Percentiles rank a stretch among this genome's conserved stretches.
phyloP scores from a whole-genome alignment of 2,797 vertebrate genomes.

The Aselliscus stoliczkanus region DNA sequence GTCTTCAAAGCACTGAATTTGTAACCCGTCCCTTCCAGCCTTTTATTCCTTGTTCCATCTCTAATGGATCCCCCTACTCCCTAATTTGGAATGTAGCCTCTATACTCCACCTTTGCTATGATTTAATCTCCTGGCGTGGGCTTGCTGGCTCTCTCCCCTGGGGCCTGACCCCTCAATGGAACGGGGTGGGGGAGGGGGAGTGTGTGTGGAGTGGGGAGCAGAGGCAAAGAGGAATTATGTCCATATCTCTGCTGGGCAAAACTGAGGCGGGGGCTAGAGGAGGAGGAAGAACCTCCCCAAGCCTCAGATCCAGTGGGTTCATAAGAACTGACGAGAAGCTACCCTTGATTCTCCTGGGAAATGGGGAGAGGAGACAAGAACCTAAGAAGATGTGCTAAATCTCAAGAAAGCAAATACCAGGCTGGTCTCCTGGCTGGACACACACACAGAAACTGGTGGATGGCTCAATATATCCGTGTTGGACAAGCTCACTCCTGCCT shows the following conservation, averaged over 20 bases:
- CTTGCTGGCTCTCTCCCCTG: not conserved
- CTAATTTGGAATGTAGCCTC: no score
- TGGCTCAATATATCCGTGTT: accelerated
- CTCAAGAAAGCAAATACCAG: not conserved
- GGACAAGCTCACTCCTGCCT: not conserved
- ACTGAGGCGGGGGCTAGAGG: no score
- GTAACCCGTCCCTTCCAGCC: not conserved
- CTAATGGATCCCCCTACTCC: no score
- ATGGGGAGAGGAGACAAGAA: not conserved
- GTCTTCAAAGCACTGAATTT: not conserved
- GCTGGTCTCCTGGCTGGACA: not conserved
- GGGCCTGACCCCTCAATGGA: no score
- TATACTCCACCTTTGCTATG: not conserved
- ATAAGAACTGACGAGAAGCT: not conserved
- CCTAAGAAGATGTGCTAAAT: no score
- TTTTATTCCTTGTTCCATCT: not conserved
- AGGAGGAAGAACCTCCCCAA: not conserved
- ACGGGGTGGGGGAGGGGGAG: no score
- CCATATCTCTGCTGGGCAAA: not conserved
- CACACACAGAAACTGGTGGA: not conserved
- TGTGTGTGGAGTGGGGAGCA: not conserved
- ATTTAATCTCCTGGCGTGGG: not conserved
- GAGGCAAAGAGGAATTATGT: not conserved
- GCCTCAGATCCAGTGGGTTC: not conserved
- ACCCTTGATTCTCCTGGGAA: not conserved